Conservation (phyloP, 1,140 invertebrate species). For the Rhopalosiphum maidis region DNA sequence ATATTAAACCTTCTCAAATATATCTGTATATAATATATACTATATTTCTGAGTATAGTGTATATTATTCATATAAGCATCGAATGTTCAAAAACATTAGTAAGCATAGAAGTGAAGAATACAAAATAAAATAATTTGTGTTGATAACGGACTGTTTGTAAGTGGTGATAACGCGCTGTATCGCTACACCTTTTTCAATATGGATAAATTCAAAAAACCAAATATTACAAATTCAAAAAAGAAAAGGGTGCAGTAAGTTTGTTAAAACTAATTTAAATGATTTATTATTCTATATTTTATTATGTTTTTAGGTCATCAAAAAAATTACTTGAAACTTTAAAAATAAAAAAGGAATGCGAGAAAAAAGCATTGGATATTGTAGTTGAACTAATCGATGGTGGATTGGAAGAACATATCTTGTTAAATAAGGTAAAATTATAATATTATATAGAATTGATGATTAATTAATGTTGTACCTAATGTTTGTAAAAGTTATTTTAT, state of each 20-base stretch:
- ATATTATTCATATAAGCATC: too few relatives aligned
- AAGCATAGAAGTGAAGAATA: too few relatives aligned
- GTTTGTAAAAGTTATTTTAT: not conserved
- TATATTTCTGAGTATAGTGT: too few relatives aligned
- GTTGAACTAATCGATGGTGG: constrained; percentile 41
- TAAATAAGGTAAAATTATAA: constrained; percentile 25
- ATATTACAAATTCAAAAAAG: not conserved
- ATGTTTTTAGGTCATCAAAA: not conserved
- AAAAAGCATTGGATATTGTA: constrained; percentile 36
- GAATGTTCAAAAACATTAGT: too few relatives aligned
- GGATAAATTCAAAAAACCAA: not conserved
- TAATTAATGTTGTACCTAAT: not conserved
- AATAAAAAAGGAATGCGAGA: constrained; percentile 46
- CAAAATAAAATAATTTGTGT: too few relatives aligned
- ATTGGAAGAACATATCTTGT: constrained; percentile 1
- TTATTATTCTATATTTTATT: not conserved
- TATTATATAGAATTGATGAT: not conserved
- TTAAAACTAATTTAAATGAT: not conserved
- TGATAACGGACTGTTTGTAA: too few relatives aligned
- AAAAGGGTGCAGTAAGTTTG: not conserved
- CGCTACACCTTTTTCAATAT: not conserved
- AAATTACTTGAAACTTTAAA: not conserved
- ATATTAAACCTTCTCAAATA: too few relatives aligned
- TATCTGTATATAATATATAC: too few relatives aligned
- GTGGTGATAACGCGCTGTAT: too few relatives aligned